These are phyloP conservation scores for Magallana nippona DNA, from an alignment of 2,888 invertebrate species.

Conservation along the genomic window DNA sequence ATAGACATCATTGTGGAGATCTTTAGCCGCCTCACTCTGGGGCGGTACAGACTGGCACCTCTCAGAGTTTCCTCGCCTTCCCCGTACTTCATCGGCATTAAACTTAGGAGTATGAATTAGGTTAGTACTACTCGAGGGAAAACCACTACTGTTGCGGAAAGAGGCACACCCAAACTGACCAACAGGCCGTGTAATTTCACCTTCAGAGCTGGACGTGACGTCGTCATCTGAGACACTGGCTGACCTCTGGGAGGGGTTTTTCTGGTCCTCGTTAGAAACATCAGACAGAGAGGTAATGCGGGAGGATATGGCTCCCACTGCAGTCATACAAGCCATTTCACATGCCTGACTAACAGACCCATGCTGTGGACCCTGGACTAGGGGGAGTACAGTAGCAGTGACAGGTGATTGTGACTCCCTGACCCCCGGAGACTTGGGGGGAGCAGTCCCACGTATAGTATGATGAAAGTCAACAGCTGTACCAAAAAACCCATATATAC, in stretches of 20 bases:
- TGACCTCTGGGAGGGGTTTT: conserved; percentile 38
- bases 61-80: conserved; percentile 1
- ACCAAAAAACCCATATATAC: conserved; percentile 35
- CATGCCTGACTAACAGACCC: conserved; percentile 48
- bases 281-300: conserved; percentile 52
- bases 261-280: conserved; percentile 48
- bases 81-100: conserved; percentile 54
- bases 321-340: conserved; percentile 48
- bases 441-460: conserved; percentile 62
- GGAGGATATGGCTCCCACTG: conserved; percentile 43
- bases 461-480: conserved; percentile 69
- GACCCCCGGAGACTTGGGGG: conserved; percentile 45
- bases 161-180: conserved; percentile 39
- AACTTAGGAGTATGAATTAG: conserved; percentile 56
- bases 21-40: conserved; percentile 61
- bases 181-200: conserved; percentile 28
- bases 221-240: conserved; percentile 38
- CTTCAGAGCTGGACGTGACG: conserved; percentile 38
- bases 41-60: conserved; percentile 44
- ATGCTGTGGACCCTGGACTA: conserved; percentile 48
- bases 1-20: conserved; percentile 77
- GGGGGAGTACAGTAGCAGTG: conserved; percentile 43
- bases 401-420: conserved; percentile 44
- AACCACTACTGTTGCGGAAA: conserved; percentile 35
- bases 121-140: conserved; percentile 50